Base-by-base conservation (phyloP, 2,888 invertebrate genomes). In the Caenorhabditis plicata region DNA sequence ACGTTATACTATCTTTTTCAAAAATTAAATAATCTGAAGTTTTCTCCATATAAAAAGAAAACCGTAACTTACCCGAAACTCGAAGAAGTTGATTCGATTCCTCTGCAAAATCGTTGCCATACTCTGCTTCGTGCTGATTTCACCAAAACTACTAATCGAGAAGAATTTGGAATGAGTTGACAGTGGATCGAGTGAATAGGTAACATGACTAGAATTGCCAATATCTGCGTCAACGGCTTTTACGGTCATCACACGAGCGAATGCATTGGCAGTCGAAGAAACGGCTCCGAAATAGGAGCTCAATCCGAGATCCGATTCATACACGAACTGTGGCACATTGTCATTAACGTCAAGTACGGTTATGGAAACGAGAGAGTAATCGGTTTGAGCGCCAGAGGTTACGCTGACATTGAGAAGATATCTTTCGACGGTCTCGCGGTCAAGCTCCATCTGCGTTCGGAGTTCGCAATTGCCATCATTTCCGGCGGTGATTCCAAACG, bases 321-420 rank as follows among this genome's bases (percentile, higher is more conserved):
- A 77, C 19, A 89, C 89, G 80, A 96, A 96, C 77, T 88, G 88
- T 1, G 96, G 96, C 0, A 89, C 85, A 83, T 95, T 95, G 85
- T 96, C 96, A 83, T 96, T 96, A 22, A 91, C 88, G 81, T 96
- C 96, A 80, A 76, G 60, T 3, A 80, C 74, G 1, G 65, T 68
- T 22, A 80, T 69, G 2, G 71, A 70, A 19, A 80, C 73, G 9
- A 74, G 54, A 0, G 78, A 56, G 41, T 65, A 80, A 55, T 80
- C 78, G 8, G 70, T 68, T 40, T 74, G 74, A 4, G 55, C 39
- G 5, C 69, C 74, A n/a, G 74, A 67, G 5, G 77, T 70, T 11
- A 80, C 78, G 4, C 75, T 73, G 25, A 80, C 64, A 55, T 80
- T 80, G 15, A 80, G 64, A 15, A 78, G 56, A 40, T 79, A 80